Conservation (phyloP, 2,797 vertebrate species). For the Urophycis tenuis region DNA sequence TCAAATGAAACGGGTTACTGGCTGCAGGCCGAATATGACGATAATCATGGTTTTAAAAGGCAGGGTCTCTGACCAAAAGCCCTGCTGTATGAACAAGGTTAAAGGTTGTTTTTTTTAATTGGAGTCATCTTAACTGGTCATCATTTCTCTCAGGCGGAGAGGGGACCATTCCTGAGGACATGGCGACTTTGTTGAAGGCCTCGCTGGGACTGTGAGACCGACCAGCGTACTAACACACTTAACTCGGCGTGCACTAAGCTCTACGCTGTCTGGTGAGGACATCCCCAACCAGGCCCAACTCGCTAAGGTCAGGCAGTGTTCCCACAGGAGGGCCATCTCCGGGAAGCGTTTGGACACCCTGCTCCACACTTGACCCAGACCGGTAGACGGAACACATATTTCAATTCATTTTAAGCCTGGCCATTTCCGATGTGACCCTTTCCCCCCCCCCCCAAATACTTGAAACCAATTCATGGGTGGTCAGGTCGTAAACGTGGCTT, state of each 20-base stretch:
- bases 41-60: too few relatives aligned
- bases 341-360: neutral
- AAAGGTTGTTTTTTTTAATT: neutral
- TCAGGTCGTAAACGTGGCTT: slow-evolving; percentile 1
- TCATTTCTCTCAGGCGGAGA: slow-evolving; percentile 70
- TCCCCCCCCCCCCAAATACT: neutral
- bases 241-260: slow-evolving; percentile 6
- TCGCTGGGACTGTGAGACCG: slow-evolving; percentile 82
- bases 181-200: slow-evolving; percentile 87
- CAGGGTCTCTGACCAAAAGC: neutral
- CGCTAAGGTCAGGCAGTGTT: neutral
- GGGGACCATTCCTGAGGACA: slow-evolving; percentile 83
- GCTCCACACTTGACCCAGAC: neutral
- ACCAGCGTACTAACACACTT: neutral
- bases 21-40: neutral
- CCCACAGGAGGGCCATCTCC: neutral
- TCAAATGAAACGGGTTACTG: neutral
- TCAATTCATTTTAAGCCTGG: neutral
- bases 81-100: neutral
- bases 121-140: slow-evolving; percentile 4
- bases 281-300: neutral
- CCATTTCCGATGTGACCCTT: neutral
- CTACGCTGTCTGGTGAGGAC: slow-evolving; percentile 15
- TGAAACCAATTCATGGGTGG: slow-evolving; percentile 3
- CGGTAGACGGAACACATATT: neutral